A percentile compares a stretch with the other conserved stretches of the same genome.
Conservation (phyloP, 2,888 invertebrate species). For the Caenorhabditis virilis region DNA sequence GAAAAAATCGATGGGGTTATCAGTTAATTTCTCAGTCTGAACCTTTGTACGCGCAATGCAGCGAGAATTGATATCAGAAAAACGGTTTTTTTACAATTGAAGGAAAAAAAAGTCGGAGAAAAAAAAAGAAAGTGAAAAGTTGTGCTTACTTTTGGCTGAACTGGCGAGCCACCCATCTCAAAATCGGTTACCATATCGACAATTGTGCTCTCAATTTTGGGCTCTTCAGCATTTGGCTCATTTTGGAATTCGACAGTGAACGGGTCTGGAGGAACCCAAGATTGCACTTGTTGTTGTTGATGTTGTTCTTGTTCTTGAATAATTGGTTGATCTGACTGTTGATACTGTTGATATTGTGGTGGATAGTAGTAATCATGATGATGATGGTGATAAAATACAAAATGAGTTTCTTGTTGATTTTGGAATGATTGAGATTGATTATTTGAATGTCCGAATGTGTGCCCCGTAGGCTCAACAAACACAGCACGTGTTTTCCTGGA, state of each 20-base stretch:
- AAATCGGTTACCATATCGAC: slow-evolving; percentile 1
- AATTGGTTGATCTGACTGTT: neutral
- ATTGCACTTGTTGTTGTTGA: neutral
- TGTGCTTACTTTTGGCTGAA: slow-evolving; percentile 3
- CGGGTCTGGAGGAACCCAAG: slow-evolving; percentile 26
- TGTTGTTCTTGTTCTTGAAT: neutral
- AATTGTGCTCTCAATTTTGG: slow-evolving; percentile 3
- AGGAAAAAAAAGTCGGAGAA: slow-evolving; percentile 1
- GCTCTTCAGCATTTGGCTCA: neutral
- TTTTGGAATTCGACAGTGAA: slow-evolving; percentile 6
- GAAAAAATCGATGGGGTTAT: too few relatives aligned
- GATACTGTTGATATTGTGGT: slow-evolving; percentile 1
- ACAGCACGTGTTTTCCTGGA: slow-evolving; percentile 62
- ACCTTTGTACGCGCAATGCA: too few relatives aligned
- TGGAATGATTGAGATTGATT: neutral
- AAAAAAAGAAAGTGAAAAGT: neutral
- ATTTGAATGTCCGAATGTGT: slow-evolving; percentile 27
- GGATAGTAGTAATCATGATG: slow-evolving; percentile 8
- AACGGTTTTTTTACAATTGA: neutral
- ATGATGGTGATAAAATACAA: neutral
- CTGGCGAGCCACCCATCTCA: neutral
- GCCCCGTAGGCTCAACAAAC: slow-evolving; percentile 64
- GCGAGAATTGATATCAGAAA: too few relatives aligned
- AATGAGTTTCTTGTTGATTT: neutral
- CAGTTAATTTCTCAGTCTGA: too few relatives aligned